These are phyloP conservation scores for Esox lucius DNA, from an alignment of 2,797 vertebrate genomes.

Conservation along the genomic window DNA sequence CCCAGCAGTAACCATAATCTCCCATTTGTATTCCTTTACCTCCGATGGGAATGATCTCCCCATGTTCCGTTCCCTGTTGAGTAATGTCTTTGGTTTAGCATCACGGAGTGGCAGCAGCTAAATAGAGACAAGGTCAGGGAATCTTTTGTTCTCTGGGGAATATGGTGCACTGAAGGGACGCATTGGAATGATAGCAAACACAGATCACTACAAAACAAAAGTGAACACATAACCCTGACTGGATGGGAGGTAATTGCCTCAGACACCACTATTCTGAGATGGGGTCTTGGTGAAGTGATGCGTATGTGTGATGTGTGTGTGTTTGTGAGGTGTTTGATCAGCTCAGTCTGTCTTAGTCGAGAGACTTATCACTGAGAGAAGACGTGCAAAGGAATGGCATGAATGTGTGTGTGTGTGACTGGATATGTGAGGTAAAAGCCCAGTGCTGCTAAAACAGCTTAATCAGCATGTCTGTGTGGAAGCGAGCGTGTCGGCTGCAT, in stretches of 20 bases:
- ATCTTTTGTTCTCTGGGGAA: conserved; percentile 32
- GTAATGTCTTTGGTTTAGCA: neutral
- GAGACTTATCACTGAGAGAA: neutral
- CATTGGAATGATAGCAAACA: too few species aligned
- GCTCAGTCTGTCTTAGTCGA: neutral
- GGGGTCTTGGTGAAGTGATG: too few species aligned
- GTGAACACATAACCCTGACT: neutral
- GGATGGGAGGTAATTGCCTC: too few species aligned
- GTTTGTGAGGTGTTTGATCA: neutral
- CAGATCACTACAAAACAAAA: conserved; percentile 41
- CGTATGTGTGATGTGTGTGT: neutral
- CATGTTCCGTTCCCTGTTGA: neutral
- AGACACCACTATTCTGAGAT: too few species aligned
- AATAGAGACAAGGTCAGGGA: conserved; percentile 54
- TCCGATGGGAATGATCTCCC: neutral
- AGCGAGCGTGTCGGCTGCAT: neutral
- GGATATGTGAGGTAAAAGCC: neutral
- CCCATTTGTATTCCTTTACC: neutral
- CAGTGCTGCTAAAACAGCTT: neutral
- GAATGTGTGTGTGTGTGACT: neutral
- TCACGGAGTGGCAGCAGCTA: conserved; percentile 19
- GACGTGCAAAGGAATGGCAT: neutral
- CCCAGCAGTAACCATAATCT: neutral
- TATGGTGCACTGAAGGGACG: too few species aligned
- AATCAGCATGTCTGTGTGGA: neutral